Evolutionary conservation across 2,113 vertebrate genomes (phyloP).

Genomic region (Gymnobelideus leadbeateri): DNA sequence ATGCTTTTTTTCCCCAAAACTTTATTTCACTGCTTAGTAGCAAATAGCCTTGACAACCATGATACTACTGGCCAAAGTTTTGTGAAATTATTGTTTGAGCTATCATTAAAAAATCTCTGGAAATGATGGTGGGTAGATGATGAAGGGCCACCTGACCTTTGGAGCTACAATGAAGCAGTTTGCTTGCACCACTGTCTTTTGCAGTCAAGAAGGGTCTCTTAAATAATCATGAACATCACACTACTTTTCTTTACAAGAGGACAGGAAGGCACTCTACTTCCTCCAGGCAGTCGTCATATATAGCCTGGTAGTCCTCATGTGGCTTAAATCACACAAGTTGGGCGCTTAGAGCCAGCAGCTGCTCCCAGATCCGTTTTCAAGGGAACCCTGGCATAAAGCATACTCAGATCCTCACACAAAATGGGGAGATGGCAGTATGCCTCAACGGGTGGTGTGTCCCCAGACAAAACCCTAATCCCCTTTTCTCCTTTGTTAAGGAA

Average conservation of each 20-base stretch:
- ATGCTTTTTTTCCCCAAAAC: not conserved
- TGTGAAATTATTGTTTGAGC: not conserved
- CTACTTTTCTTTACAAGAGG: slow-evolving; percentile 78
- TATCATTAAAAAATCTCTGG: not conserved
- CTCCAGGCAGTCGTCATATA: slow-evolving; percentile 91
- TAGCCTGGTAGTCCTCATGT: no score
- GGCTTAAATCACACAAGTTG: no score
- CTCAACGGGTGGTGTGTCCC: slow-evolving; percentile 96
- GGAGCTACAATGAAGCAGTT: not conserved
- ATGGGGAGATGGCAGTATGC: slow-evolving; percentile 97
- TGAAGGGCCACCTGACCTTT: not conserved
- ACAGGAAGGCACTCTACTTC: slow-evolving; percentile 91
- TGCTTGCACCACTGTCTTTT: not conserved
- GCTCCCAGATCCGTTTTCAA: no score
- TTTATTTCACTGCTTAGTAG: not conserved
- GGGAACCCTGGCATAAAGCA: no score
- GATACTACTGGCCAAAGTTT: not conserved
- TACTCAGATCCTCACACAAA: slow-evolving; percentile 94
- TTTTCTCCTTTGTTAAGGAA: no score
- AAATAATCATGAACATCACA: not conserved
- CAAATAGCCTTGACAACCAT: not conserved
- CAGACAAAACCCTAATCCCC: slow-evolving; percentile 93
- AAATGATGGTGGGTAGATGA: not conserved
- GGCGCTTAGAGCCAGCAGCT: no score
- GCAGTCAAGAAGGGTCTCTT: not conserved